A percentile compares a stretch with the other conserved stretches of the same genome.
Conservation (phyloP, 2,888 invertebrate species). For the Tetrapedia diversipes region DNA sequence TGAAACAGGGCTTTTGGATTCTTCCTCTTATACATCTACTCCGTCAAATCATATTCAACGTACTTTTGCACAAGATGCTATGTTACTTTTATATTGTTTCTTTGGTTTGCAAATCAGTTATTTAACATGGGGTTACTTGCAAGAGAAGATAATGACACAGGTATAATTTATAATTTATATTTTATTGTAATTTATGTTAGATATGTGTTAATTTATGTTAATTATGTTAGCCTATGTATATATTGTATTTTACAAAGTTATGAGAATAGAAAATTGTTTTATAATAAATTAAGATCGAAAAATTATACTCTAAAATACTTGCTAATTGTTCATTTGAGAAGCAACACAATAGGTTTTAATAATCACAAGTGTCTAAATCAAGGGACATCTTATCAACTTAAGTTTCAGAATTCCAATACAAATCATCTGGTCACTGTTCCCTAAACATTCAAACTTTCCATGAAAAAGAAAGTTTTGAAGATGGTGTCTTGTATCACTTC, state of each 20-base stretch:
- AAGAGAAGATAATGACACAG: conserved; percentile 99
- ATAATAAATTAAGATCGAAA: neutral
- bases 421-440: conserved; percentile 25
- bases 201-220: too few species aligned
- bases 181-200: too few species aligned
- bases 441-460: conserved; percentile 31
- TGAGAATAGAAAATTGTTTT: neutral
- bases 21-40: conserved; percentile 76
- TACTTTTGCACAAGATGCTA: conserved; percentile 85
- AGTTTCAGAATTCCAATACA: conserved; percentile 14
- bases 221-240: too few species aligned
- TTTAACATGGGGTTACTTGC: conserved; percentile 97
- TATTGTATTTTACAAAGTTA: too few species aligned
- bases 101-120: conserved; percentile 95
- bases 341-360: neutral
- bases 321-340: neutral
- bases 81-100: conserved; percentile 90
- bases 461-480: conserved; percentile 34
- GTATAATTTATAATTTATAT: too few species aligned
- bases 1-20: conserved; percentile 81
- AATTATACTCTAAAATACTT: neutral
- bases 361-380: too few species aligned
- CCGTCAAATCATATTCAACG: conserved; percentile 78
- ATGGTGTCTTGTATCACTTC: conserved; percentile 31
- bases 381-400: neutral